phyloP scores from a whole-genome alignment of 2,113 vertebrate species.

The Entosphenus tridentatus region DNA sequence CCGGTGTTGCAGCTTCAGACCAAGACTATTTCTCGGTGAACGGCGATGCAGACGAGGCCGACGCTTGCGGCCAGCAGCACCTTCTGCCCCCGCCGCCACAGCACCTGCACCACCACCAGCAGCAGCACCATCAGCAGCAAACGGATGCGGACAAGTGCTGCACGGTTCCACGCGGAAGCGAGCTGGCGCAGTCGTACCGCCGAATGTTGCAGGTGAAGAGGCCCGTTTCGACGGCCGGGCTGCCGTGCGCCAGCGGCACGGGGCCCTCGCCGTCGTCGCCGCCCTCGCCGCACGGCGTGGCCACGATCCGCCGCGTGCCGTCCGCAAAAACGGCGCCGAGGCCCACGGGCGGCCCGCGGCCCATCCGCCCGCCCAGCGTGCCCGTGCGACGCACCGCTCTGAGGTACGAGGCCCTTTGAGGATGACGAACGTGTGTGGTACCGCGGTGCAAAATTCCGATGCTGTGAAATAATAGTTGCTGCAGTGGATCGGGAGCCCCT shows the following conservation, averaged over 20 bases:
- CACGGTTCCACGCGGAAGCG: slow-evolving; percentile 40
- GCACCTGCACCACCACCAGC: too few relatives aligned
- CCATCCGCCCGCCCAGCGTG: slow-evolving; percentile 36
- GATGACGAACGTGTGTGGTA: too few relatives aligned
- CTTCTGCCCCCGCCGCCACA: too few relatives aligned
- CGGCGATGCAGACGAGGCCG: slow-evolving; percentile 17
- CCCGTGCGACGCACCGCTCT: slow-evolving; percentile 13
- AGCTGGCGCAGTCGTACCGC: slow-evolving; percentile 30
- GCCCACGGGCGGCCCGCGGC: slow-evolving; percentile 36
- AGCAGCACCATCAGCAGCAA: slow-evolving; percentile 13
- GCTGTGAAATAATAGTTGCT: too few relatives aligned
- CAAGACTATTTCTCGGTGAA: slow-evolving; percentile 38
- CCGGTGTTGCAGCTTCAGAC: slow-evolving; percentile 17
- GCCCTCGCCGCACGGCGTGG: slow-evolving; percentile 21
- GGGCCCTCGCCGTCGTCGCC: slow-evolving; percentile 20
- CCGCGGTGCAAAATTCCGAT: too few relatives aligned
- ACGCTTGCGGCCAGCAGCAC: too few relatives aligned
- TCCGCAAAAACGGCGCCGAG: slow-evolving; percentile 31
- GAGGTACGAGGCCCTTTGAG: too few relatives aligned
- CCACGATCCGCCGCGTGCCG: slow-evolving; percentile 41
- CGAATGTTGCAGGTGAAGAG: slow-evolving; percentile 33
- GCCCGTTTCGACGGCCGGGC: slow-evolving; percentile 24
- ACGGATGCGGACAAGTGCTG: slow-evolving; percentile 39
- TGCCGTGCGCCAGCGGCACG: slow-evolving; percentile 27
- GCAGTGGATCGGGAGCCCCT: too few relatives aligned